A percentile compares a stretch with the other conserved stretches of the same genome.
Evolutionary conservation across 2,113 vertebrate genomes (phyloP).

Genomic region (Hyperopisus bebe): DNA sequence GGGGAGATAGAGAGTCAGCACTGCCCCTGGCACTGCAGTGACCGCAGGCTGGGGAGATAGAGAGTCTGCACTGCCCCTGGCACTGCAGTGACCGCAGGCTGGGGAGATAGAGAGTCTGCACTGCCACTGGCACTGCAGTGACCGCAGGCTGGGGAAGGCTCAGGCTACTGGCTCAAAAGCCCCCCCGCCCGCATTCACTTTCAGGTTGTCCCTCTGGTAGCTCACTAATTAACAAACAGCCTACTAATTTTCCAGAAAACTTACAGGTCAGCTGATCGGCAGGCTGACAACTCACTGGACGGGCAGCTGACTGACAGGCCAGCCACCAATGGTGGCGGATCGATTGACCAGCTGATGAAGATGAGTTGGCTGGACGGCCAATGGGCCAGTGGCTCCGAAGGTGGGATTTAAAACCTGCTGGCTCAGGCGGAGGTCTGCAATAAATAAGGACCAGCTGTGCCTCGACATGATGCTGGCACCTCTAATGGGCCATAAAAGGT

Average conservation of each 20-base stretch:
- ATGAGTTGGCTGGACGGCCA: background rate
- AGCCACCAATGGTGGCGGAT: background rate
- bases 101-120: background rate
- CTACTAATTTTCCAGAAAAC: background rate
- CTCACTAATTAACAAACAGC: background rate
- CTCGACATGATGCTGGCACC: background rate
- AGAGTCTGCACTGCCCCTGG: background rate
- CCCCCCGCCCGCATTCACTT: background rate
- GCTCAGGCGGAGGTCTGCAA: constrained; percentile 1
- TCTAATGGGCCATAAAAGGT: constrained; percentile 14
- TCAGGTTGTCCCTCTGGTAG: background rate
- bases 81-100: too few species aligned
- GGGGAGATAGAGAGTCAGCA: background rate
- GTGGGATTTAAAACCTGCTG: background rate
- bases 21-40: too few species aligned
- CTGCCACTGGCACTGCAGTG: too few species aligned
- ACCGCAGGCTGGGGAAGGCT: background rate
- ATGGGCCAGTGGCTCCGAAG: background rate
- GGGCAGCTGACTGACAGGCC: background rate
- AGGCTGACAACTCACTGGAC: background rate
- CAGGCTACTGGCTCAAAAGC: background rate
- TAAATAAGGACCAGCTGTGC: background rate
- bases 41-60: background rate
- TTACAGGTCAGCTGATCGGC: background rate
- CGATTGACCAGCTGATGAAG: background rate